Conservation (phyloP, 2,888 invertebrate species). For the Priapulus caudatus region DNA sequence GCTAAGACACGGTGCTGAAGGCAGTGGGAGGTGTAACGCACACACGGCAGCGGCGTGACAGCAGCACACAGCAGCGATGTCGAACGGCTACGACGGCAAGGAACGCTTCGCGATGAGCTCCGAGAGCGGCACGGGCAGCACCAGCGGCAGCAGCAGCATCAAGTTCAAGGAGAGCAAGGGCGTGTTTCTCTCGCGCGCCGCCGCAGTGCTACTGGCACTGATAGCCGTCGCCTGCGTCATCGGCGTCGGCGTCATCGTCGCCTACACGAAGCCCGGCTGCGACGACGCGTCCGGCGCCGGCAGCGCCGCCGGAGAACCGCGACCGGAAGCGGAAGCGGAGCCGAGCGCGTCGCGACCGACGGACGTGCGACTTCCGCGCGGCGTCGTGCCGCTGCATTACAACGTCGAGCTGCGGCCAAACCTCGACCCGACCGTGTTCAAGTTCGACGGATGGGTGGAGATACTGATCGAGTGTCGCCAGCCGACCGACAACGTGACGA, state of each 20-base stretch:
- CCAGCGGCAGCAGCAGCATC: neutral
- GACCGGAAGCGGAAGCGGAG: neutral
- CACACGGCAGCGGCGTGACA: no score
- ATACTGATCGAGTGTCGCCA: neutral
- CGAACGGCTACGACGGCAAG: neutral
- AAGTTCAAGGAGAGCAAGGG: neutral
- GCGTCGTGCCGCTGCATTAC: neutral
- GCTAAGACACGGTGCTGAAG: no score
- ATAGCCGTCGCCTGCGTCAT: neutral
- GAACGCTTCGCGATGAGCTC: neutral
- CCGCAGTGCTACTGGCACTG: neutral
- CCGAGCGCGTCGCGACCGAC: neutral
- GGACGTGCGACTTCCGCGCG: neutral
- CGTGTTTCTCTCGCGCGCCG: neutral
- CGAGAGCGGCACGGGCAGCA: no score
- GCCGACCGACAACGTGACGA: neutral
- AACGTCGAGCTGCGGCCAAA: constrained; percentile 1
- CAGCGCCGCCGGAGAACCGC: neutral
- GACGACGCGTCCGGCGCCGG: neutral
- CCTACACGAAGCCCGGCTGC: neutral
- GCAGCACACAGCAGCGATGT: neutral
- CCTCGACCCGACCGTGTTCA: constrained; percentile 1
- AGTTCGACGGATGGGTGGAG: neutral
- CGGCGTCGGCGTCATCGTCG: neutral
- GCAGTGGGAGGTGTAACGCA: no score